Evolutionary conservation across 2,888 invertebrate species (phyloP).

Genomic region (Polyommatus iphigenia): DNA sequence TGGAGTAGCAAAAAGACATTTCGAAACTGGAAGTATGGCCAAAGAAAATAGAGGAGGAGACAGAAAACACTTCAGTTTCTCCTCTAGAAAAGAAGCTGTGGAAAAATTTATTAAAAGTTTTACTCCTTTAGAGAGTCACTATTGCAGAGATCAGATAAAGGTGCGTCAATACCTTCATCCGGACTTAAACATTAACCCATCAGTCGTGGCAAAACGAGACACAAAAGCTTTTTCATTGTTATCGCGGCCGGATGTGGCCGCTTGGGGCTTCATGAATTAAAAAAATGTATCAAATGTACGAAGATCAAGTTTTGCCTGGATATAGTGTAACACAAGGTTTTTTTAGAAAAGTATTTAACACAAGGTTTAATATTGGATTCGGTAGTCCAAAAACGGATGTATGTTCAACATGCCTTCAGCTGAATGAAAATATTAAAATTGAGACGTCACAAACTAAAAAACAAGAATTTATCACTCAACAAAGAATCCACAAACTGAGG

Average conservation of each 20-base stretch:
- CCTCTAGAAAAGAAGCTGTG: constrained; percentile 29
- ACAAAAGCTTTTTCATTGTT: too few species aligned
- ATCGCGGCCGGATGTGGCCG: too few species aligned
- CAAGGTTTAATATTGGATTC: not conserved
- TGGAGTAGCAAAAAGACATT: constrained; percentile 21
- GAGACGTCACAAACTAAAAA: constrained; percentile 21
- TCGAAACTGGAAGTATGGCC: constrained; percentile 29
- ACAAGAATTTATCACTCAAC: constrained; percentile 26
- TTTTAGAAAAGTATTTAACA: not conserved
- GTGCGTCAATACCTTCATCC: constrained; percentile 14
- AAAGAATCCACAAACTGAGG: constrained; percentile 22
- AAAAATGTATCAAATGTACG: constrained; percentile 34
- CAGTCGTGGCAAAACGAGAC: too few species aligned
- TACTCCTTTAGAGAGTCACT: constrained; percentile 19
- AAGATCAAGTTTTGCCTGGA: constrained; percentile 30
- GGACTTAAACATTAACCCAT: constrained; percentile 31
- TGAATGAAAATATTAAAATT: constrained; percentile 17
- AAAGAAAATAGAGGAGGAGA: constrained; percentile 26
- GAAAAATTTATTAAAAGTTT: constrained; percentile 26
- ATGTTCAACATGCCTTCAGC: constrained; percentile 29
- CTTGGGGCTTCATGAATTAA: too few species aligned
- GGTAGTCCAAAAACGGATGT: constrained; percentile 19
- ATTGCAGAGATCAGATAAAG: constrained; percentile 19
- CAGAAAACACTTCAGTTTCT: constrained; percentile 24
- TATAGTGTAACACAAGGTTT: not conserved